Conservation (phyloP, 1,140 invertebrate species). For the Lerema accius region DNA sequence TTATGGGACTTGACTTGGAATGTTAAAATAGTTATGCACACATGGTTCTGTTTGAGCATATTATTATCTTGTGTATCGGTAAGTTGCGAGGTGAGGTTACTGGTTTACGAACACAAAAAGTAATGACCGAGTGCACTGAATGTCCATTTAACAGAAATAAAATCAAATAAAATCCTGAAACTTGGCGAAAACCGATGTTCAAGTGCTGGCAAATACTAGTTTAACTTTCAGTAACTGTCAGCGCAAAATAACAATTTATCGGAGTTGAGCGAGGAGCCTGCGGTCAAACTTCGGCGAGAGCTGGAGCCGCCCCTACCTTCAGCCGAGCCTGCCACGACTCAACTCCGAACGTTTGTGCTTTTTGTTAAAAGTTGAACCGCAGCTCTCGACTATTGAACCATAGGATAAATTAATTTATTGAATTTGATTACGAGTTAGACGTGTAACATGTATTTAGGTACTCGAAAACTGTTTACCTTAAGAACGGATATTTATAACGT, state of each 20-base stretch:
- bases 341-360: slow-evolving; percentile 2
- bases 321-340: neutral
- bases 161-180: neutral
- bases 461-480: too few relatives aligned
- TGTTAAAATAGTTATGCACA: too few relatives aligned
- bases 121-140: too few relatives aligned
- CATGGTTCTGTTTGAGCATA: too few relatives aligned
- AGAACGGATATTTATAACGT: too few relatives aligned
- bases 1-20: too few relatives aligned
- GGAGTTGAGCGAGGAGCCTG: slow-evolving; percentile 8
- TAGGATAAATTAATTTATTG: too few relatives aligned
- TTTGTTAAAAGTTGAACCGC: neutral
- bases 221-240: slow-evolving; percentile 18
- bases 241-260: slow-evolving; percentile 26
- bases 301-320: slow-evolving; percentile 14
- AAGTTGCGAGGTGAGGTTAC: too few relatives aligned
- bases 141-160: neutral
- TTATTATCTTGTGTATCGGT: too few relatives aligned
- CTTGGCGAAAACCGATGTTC: neutral
- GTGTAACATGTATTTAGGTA: too few relatives aligned
- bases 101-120: too few relatives aligned
- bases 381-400: neutral
- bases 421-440: too few relatives aligned
- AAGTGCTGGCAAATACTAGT: slow-evolving; percentile 6
- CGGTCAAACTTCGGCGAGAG: slow-evolving; percentile 11